These are phyloP conservation scores for Phalacrocorax aristotelis DNA, from an alignment of 2,113 vertebrate genomes.

Conservation along the genomic window DNA sequence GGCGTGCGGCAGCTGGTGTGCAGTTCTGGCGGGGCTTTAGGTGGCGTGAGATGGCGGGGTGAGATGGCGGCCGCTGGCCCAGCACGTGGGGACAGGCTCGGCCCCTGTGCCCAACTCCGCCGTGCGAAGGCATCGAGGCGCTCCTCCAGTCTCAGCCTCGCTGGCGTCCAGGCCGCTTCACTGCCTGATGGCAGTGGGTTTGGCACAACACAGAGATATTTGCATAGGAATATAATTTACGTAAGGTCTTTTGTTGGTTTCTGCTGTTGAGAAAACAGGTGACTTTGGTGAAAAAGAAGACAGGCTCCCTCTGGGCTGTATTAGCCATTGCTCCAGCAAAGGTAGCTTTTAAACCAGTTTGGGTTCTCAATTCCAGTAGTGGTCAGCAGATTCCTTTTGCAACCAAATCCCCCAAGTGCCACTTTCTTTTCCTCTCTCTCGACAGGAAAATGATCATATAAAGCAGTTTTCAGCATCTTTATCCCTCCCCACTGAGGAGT, in stretches of 20 bases:
- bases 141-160: neutral
- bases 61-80: too few species aligned
- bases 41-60: neutral
- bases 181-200: rapidly evolving
- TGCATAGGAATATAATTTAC: rapidly evolving
- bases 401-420: neutral
- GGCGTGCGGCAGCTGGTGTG: neutral
- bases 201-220: neutral
- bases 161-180: neutral
- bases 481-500: neutral
- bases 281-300: rapidly evolving
- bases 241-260: rapidly evolving
- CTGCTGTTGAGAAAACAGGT: rapidly evolving
- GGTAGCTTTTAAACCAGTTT: neutral
- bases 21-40: neutral
- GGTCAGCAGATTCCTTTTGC: neutral
- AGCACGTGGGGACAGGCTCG: too few species aligned
- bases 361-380: neutral
- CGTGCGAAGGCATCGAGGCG: neutral
- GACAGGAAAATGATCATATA: neutral
- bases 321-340: neutral
- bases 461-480: neutral
- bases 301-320: neutral
- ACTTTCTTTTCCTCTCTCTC: neutral
- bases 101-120: too few species aligned